Evolutionary conservation across 2,797 vertebrate genomes (phyloP), one percentile per base, ranked within the genome.

Genomic region (Paramormyrops hopkinsi): DNA sequence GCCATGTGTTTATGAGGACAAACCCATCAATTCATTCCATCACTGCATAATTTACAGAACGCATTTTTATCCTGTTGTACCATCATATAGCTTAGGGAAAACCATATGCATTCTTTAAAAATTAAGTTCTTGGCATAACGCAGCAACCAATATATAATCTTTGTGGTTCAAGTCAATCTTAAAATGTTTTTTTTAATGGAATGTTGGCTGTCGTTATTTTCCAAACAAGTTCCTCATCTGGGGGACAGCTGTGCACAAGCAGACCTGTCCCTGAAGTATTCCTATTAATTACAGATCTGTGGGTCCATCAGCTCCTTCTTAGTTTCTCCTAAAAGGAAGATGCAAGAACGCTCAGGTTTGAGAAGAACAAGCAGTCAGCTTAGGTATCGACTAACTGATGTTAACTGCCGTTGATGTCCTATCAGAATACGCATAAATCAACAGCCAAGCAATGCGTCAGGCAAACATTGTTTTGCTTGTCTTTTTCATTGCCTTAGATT

Each of bases 151-250:
- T 37, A 37, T 87, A 59, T 87, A 59, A 17, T 59, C 51, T 62
- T 59, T 56, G 86, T 41, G 86, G 53, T 87, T 59, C 86, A 8
- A 41, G 29, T 59, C 37, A 22, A 37, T 37, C 44, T 54, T 46
- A 87, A 87, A 56, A 8, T 87, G 54, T 54, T 59, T 9, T 86
- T 86, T 56, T 87, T 87, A 87, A 46, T 87, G 53, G 37, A 29
- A 41, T 62, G 29, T 59, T 87, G 86, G 53, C 54, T 73, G 62
- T 51, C 6, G 2, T 3, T 25, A n/a, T 76, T 56, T 41, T 87
- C 62, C 48, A 87, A 79, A 87, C 83, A 54, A 69, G 46, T 65
- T 73, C 56, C 29, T 86, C 44, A 53, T 86, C 51, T 87, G 86
- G 12, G 86, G 37, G 51, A 37, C 86, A 87, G 86, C 86, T 87